Base-by-base conservation (phyloP, 2,888 invertebrate species). In the Cheiracanthium punctorium region DNA sequence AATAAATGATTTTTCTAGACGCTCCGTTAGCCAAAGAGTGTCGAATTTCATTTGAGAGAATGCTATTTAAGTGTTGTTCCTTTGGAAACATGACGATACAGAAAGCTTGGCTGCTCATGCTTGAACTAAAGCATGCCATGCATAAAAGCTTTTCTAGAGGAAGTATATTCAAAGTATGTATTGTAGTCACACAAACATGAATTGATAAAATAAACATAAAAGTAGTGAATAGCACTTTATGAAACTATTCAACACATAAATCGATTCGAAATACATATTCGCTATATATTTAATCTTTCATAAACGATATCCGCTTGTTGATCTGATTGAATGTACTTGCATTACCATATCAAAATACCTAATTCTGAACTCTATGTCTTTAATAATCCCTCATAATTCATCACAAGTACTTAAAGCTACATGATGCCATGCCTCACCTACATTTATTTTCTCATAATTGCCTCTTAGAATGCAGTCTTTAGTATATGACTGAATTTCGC, bases 1-100 rank as follows among this genome's bases (percentile, higher is more conserved):
- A 12, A 58, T 58, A 20, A 24, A 58, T 58, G 1, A 24, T 24
- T 58, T 24, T 17, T 2, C 30, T 72, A 64, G 29, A 65, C 43
- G 72, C 80, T 72, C 80, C 41, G 32, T 28, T 72, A 72, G 65
- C 48, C 80, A 29, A 4, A 64, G 20, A 43, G 58, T 58, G 29
- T 80, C 33, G 70, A 65, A 72, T n/a, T 65, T 72, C 72, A 75
- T 30, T 80, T 58, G 48, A 24, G 24, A 24, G 24, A 20, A 17
- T 10, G 58, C 58, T 58, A 24, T 58, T 58, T 58, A 58, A 24
- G 24, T 32, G n/a, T 30, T n/a, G 67, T 81, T 67, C 30, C 80
- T 73, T 67, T 67, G 73, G 80, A 29, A 81, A 81, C 80, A 28
- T 8, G 32, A 30, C 10, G 0, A 67, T 32, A 67, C 67, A 67